A percentile compares a stretch with the other conserved stretches of the same genome.
Conservation (phyloP, 2,888 invertebrate genomes). For the Lepidonotus clava region DNA sequence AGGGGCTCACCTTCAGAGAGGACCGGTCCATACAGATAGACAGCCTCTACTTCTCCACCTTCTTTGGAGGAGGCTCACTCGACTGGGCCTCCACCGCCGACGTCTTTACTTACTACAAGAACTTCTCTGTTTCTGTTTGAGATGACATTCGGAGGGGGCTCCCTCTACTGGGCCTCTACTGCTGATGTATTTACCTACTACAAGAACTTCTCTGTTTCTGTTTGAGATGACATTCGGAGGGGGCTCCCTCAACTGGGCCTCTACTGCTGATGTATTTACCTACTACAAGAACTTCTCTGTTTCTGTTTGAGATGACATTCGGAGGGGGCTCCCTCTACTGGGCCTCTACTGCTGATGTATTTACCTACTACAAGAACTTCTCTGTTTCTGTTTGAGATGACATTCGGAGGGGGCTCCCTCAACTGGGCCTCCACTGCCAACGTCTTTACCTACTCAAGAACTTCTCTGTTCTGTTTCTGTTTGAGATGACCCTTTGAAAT, state of each 20-base stretch:
- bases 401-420: slow-evolving; percentile 67
- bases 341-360: slow-evolving; percentile 66
- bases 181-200: slow-evolving; percentile 68
- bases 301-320: too few relatives aligned
- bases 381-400: too few relatives aligned
- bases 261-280: slow-evolving; percentile 67
- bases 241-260: slow-evolving; percentile 64
- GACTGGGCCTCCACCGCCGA: slow-evolving; percentile 67
- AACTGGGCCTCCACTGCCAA: slow-evolving; percentile 67
- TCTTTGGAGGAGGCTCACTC: slow-evolving; percentile 68
- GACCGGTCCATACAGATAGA: slow-evolving; percentile 64
- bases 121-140: too few relatives aligned
- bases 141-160: slow-evolving; percentile 70
- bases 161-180: slow-evolving; percentile 65
- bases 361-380: slow-evolving; percentile 70
- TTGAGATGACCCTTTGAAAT: too few relatives aligned
- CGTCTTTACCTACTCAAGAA: slow-evolving; percentile 70
- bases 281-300: slow-evolving; percentile 70
- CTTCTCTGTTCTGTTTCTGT: too few relatives aligned
- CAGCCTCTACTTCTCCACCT: slow-evolving; percentile 70
- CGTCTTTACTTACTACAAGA: slow-evolving; percentile 69
- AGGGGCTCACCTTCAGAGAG: slow-evolving; percentile 64
- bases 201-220: slow-evolving; percentile 70
- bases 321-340: slow-evolving; percentile 67
- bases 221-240: too few relatives aligned